A percentile compares a stretch with the other conserved stretches of the same genome.
Conservation (phyloP, 2,888 invertebrate genomes). For the Drosophila yooni region DNA sequence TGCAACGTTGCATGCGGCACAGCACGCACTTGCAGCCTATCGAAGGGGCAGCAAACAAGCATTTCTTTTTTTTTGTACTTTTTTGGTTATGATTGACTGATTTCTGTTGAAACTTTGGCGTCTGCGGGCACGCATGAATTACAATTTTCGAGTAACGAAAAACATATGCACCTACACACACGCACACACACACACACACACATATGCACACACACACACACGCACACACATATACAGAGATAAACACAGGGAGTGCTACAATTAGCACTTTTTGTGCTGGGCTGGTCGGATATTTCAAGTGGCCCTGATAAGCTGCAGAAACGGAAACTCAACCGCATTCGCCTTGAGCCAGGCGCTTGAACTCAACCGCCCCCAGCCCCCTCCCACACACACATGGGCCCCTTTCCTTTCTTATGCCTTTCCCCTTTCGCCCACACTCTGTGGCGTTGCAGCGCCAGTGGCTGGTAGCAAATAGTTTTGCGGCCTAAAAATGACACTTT, state of each 20-base stretch:
- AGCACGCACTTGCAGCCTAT: conserved; percentile 62
- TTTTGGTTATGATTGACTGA: conserved; percentile 80
- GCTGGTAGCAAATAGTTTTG: conserved; percentile 69
- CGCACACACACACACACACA: conserved; percentile 5
- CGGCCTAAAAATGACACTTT: conserved; percentile 73
- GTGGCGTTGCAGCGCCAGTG: conserved; percentile 26
- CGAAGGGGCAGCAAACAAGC: conserved; percentile 40
- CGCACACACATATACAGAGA: conserved; percentile 18
- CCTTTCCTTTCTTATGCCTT: neutral
- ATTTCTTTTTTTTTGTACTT: conserved; percentile 15
- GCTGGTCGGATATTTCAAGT: conserved; percentile 53
- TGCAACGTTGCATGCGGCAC: conserved; percentile 67
- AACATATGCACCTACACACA: conserved; percentile 43
- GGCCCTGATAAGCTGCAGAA: conserved; percentile 67
- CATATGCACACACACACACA: neutral
- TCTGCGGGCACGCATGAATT: conserved; percentile 78
- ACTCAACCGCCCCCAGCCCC: conserved; percentile 32
- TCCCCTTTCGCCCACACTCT: neutral
- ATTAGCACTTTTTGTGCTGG: conserved; percentile 72
- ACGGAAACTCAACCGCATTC: conserved; percentile 55
- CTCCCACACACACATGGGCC: neutral
- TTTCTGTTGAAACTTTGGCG: conserved; percentile 81
- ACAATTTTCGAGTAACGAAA: conserved; percentile 76
- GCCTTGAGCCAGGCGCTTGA: conserved; percentile 79
- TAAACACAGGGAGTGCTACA: conserved; percentile 51